Evolutionary conservation across 2,113 vertebrate genomes (phyloP).

Genomic region (Falco punctatus): DNA sequence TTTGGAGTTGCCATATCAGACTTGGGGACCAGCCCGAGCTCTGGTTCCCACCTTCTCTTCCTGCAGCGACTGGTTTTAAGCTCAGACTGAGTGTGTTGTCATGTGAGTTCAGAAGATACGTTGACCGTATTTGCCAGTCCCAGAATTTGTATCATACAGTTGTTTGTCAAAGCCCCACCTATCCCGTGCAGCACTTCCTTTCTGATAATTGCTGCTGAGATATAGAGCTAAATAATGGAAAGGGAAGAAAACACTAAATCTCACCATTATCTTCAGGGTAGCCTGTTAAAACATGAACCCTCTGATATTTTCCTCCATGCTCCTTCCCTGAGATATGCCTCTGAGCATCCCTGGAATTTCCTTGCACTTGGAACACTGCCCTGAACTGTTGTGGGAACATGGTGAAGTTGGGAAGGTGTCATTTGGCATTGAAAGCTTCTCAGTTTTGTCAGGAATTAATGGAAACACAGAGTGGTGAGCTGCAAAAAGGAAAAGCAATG

Average conservation of each 20-base stretch:
- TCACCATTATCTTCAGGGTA: constrained; percentile 24
- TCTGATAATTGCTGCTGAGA: constrained; percentile 23
- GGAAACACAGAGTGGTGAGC: neutral
- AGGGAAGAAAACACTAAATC: neutral
- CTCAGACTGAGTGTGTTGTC: neutral
- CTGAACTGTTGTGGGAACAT: neutral
- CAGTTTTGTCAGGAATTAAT: neutral
- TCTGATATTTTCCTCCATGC: constrained; percentile 20
- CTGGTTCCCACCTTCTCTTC: neutral
- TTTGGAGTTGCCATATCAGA: neutral
- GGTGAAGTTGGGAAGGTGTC: neutral
- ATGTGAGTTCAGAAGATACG: neutral
- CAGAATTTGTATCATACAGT: neutral
- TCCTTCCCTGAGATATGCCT: neutral
- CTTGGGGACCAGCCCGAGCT: neutral
- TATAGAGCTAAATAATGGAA: constrained; percentile 3
- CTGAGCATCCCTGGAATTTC: constrained; percentile 38
- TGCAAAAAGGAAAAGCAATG: neutral
- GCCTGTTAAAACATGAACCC: constrained; percentile 54
- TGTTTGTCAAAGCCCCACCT: constrained; percentile 47
- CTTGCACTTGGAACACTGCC: neutral
- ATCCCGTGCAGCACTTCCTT: constrained; percentile 43
- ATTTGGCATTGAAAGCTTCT: neutral
- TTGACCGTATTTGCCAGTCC: neutral
- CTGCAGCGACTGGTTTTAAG: neutral